Percentiles rank a stretch among this genome's conserved stretches.
These are phyloP conservation scores for Sapayoa aenigma DNA, from an alignment of 2,113 vertebrate genomes.

Conservation along the genomic window DNA sequence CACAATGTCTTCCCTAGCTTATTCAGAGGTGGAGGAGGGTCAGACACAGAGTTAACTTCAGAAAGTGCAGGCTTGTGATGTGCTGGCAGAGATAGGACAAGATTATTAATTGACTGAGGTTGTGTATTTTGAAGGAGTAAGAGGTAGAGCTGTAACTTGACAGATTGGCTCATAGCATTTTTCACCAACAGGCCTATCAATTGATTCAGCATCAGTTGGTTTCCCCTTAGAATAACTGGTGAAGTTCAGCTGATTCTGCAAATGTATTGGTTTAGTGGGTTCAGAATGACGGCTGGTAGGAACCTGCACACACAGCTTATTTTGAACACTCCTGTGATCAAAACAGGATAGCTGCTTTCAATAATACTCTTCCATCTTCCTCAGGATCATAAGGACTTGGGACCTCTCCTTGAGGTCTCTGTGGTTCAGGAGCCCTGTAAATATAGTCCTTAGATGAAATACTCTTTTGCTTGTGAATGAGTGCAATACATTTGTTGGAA, in stretches of 20 bases:
- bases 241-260: slow-evolving; percentile 78
- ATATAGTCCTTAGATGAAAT: not conserved
- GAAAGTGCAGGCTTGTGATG: slow-evolving; percentile 76
- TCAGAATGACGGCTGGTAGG: slow-evolving; percentile 78
- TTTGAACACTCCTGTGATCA: slow-evolving; percentile 82
- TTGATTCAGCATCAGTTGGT: slow-evolving; percentile 64
- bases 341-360: slow-evolving; percentile 88
- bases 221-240: slow-evolving; percentile 74
- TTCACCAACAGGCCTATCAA: slow-evolving; percentile 77
- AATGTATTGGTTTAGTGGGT: slow-evolving; percentile 69
- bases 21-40: slow-evolving; percentile 69
- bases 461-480: not conserved
- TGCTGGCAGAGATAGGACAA: slow-evolving; percentile 67
- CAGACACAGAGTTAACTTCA: slow-evolving; percentile 79
- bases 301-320: slow-evolving; percentile 72
- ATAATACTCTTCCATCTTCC: slow-evolving; percentile 85
- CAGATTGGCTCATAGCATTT: slow-evolving; percentile 76
- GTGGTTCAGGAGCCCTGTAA: slow-evolving; percentile 81
- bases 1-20: slow-evolving; percentile 79
- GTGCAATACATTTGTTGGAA: not conserved
- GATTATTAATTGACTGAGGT: slow-evolving; percentile 33
- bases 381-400: slow-evolving; percentile 84
- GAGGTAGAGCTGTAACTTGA: slow-evolving; percentile 71
- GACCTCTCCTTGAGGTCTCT: slow-evolving; percentile 81
- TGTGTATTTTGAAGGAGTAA: slow-evolving; percentile 66